Evolutionary conservation across 1,140 invertebrate species (phyloP).

Genomic region (Cydia splendana): DNA sequence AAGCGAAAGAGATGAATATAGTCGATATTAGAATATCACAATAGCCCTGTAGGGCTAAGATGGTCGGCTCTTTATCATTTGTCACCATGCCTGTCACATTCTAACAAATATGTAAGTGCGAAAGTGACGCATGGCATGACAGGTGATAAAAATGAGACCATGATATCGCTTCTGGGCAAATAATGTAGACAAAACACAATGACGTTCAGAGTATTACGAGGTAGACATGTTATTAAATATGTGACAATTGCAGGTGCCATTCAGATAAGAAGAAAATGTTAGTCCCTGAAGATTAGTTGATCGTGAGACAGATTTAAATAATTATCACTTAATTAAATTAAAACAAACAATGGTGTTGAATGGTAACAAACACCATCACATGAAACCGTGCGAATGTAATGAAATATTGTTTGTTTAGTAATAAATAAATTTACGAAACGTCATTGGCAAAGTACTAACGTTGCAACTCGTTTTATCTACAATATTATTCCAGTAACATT

Average conservation of each 20-base stretch:
- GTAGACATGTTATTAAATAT: not conserved
- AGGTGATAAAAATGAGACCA: too few species aligned
- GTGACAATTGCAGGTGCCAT: not conserved
- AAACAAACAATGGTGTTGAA: not conserved
- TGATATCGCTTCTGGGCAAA: too few species aligned
- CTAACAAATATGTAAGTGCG: too few species aligned
- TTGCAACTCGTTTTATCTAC: conserved; percentile 19
- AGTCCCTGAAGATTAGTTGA: not conserved
- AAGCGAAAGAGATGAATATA: too few species aligned
- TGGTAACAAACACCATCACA: not conserved
- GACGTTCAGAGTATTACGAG: not conserved
- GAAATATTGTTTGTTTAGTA: not conserved
- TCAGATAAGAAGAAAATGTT: not conserved
- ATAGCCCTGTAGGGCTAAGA: too few species aligned
- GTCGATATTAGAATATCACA: too few species aligned
- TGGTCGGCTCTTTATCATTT: too few species aligned
- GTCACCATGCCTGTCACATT: too few species aligned
- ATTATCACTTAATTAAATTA: not conserved
- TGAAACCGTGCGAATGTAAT: not conserved
- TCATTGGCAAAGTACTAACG: not conserved
- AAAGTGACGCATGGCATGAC: too few species aligned
- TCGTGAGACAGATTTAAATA: not conserved
- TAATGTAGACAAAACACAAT: conserved; percentile 19
- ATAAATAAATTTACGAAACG: conserved; percentile 5
- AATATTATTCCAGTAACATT: not conserved